Conservation (phyloP, 2,888 invertebrate species). For the Oscheius sp. region DNA sequence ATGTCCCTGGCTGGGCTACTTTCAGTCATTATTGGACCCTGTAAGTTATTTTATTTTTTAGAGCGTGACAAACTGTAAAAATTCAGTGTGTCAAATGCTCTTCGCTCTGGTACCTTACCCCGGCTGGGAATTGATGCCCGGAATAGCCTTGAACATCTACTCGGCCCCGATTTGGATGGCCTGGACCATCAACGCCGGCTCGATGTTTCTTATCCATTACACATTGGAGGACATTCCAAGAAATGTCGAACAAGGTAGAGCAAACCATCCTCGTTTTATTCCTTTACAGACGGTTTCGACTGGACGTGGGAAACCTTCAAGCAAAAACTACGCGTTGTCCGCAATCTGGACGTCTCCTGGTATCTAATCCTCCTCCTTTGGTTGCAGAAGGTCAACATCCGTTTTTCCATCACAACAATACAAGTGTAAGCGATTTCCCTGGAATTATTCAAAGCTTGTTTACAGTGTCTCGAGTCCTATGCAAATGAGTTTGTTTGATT, state of each 20-base stretch:
- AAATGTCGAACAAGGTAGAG: not conserved
- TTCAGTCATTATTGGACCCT: constrained; percentile 8
- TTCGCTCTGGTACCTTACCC: constrained; percentile 3
- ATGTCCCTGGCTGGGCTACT: constrained; percentile 13
- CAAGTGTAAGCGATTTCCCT: constrained; percentile 31
- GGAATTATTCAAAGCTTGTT: not conserved
- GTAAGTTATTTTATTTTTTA: not conserved
- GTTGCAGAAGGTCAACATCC: constrained; percentile 44
- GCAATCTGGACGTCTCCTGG: constrained; percentile 47
- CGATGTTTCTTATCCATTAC: not conserved
- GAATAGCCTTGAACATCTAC: constrained; percentile 8
- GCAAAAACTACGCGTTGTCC: constrained; percentile 30
- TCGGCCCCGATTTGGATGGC: constrained; percentile 6
- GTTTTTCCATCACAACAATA: constrained; percentile 42
- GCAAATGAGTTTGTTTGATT: constrained; percentile 49
- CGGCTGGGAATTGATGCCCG: not conserved
- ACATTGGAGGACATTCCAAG: not conserved
- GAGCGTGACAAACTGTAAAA: not conserved
- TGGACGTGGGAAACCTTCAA: constrained; percentile 10
- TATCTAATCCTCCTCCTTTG: constrained; percentile 46
- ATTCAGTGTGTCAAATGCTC: constrained; percentile 4
- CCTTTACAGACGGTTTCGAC: constrained; percentile 1
- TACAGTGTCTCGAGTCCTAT: constrained; percentile 39
- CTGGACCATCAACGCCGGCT: not conserved
- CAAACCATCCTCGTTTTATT: not conserved